Evolutionary conservation across 2,797 vertebrate genomes (phyloP), one percentile per base, ranked within the genome.

Genomic region (Orestias chungarensis): DNA sequence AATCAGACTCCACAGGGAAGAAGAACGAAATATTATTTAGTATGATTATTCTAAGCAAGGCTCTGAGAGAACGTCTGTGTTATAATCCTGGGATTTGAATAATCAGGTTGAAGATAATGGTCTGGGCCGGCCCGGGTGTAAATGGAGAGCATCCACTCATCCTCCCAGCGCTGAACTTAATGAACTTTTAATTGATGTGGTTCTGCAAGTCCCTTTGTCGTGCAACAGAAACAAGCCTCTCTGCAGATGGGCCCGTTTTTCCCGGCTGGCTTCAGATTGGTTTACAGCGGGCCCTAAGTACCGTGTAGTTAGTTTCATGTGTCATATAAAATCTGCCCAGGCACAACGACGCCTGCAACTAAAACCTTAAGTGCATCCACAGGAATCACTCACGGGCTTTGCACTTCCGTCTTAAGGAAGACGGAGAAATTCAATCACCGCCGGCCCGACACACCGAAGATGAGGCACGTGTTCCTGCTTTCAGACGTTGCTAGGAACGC

Each of bases 311-410:
- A 94, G 95, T 94, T 96, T 96, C 95, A 93, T 95, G 93, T 96
- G 95, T 96, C 96, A 94, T 91, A 93, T 92, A 94, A 96, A 95
- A 96, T 94, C 93, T 93, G 93, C 93, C 94, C 95, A 95, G 96
- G 95, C 96, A 95, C 95, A 94, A 94, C 77, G 84, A 93, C 87
- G 95, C 96, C 96, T 94, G 96, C 96, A 97, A 96, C 96, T 96
- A 95, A 97, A 95, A 95, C 95, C 95, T 95, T 96, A 97, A 97
- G 95, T 96, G 96, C 96, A 95, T 95, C 94, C 91, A 94, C 89
- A 93, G 93, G 95, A 95, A 95, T 95, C 96, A 94, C 95, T 94
- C 94, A 90, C 91, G 68, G 86, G 89, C 88, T 89, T 92, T 94
- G 92, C 92, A 91, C 95, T 95, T 95, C 95, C 94, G 94, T 93